Evolutionary conservation across 2,113 vertebrate species (phyloP).

Genomic region (Crotophaga sulcirostris): DNA sequence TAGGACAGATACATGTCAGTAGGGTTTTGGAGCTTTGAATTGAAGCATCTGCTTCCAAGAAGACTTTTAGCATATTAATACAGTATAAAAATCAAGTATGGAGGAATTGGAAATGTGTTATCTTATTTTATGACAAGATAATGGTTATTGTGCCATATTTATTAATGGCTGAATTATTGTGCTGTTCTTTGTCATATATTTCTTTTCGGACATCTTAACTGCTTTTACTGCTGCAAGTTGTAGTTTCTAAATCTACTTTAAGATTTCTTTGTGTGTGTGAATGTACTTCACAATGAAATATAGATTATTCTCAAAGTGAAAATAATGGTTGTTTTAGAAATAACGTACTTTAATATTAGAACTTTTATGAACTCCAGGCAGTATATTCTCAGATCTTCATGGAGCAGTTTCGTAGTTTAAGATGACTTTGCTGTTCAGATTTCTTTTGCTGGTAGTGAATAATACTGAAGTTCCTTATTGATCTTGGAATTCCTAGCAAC

Average conservation of each 20-base stretch:
- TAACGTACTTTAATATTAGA: neutral
- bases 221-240: conserved; percentile 10
- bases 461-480: neutral
- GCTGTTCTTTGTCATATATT: conserved; percentile 14
- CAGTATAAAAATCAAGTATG: neutral
- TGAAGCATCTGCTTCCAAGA: conserved; percentile 4
- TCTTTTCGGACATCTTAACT: conserved; percentile 7
- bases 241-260: conserved; percentile 49
- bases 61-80: conserved; percentile 25
- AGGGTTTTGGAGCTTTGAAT: neutral
- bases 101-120: neutral
- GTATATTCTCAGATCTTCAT: neutral
- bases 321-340: conserved; percentile 18
- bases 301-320: neutral
- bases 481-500: neutral
- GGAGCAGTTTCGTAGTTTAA: neutral
- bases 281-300: conserved; percentile 16
- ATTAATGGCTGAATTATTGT: conserved; percentile 34
- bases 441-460: neutral
- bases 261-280: neutral
- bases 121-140: conserved; percentile 25
- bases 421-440: neutral
- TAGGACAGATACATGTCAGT: neutral
- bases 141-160: conserved; percentile 8
- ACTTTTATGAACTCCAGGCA: neutral